Evolutionary conservation across 1,140 invertebrate genomes (phyloP), one percentile per base, ranked within the genome.

Genomic region (Aphelinus atriplicis): DNA sequence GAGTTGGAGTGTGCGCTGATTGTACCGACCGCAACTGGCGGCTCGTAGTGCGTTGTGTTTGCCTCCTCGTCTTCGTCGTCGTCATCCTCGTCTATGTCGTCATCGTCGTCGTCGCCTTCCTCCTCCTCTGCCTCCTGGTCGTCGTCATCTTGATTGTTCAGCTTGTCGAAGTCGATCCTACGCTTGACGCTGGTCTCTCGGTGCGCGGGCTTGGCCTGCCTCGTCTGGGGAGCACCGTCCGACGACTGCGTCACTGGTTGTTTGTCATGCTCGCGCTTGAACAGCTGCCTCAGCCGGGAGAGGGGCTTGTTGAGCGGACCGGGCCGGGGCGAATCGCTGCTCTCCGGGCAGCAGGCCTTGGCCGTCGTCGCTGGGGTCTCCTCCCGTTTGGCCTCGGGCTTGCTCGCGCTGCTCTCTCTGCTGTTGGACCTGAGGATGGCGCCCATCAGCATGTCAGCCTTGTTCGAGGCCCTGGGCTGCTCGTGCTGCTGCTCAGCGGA

Each of bases 391-490:
- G 71, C 77, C 53, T 82, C 80, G 6, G 75, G 57, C 83, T n/a
- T 81, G 76, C 3, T 85, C 83, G 77, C 55, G 10, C 60, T 68
- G 42, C 84, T 84, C 26, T 82, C 78, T 3, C 85, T 83, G 4
- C 78, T 80, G 5, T 81, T 87, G 1, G 84, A 85, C 45, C 90
- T 82, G 71, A 90, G 81, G 55, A 90, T 90, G 2, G 90, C 90
- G 60, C 89, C 88, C 58, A 91, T 77, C 51, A 90, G 70, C 69
- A 89, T 82, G 66, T 91, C 88, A n/a, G 90, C 90, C 78, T 87
- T 87, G 0, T 81, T 82, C 1, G 79, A 82, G 10, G 81, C 84
- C n/a, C 43, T 63, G 6, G 10, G 42, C 50, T 50, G 45, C 57
- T 50, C 26, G 61, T 58, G 53, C 53, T 72, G 42, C 48, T 55